phyloP scores from a whole-genome alignment of 2,797 vertebrate species.

The Halcyon badia region DNA sequence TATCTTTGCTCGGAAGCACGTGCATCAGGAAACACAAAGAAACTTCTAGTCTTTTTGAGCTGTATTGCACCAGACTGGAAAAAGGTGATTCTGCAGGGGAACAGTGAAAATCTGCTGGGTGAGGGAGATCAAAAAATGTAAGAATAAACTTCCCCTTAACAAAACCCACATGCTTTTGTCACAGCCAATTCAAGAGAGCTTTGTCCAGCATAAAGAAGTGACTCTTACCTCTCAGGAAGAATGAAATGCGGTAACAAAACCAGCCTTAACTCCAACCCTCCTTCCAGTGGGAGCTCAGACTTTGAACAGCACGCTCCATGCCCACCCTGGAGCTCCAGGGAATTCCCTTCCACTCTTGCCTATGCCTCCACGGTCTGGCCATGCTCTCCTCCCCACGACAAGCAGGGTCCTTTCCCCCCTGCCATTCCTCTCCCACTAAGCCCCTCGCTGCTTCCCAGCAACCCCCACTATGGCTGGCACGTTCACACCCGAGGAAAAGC shows the following conservation, averaged over 20 bases:
- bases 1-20: neutral
- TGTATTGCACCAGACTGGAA: neutral
- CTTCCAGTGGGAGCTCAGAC: neutral
- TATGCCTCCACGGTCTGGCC: neutral
- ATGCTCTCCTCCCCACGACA: neutral
- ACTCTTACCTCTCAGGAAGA: neutral
- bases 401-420: accelerated
- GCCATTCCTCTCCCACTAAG: accelerated
- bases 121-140: neutral
- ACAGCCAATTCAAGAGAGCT: neutral
- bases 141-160: neutral
- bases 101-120: neutral
- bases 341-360: neutral
- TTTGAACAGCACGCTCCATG: accelerated
- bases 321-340: neutral
- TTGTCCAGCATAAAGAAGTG: neutral
- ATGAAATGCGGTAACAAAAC: neutral
- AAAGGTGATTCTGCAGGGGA: neutral
- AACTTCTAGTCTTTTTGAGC: neutral
- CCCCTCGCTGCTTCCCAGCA: neutral
- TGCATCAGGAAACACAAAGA: neutral
- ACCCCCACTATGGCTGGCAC: accelerated
- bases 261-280: neutral
- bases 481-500: neutral
- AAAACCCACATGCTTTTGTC: neutral